Conservation (phyloP, 2,888 invertebrate species). For the Loripinus fragilis region DNA sequence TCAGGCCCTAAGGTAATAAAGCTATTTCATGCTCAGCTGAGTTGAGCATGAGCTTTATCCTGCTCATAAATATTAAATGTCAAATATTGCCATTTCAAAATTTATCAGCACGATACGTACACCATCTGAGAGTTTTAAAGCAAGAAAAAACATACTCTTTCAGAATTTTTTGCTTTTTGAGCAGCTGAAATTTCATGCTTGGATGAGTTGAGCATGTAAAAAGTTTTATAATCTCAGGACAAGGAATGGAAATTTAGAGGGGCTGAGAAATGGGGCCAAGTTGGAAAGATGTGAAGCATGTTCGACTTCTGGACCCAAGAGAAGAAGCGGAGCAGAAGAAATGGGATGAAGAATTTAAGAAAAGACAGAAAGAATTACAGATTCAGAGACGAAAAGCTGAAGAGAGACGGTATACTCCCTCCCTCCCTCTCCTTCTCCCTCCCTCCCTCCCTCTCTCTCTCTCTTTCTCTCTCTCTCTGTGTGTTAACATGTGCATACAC, state of each 20-base stretch:
- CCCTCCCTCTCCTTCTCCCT: background rate
- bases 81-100: too few relatives aligned
- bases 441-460: slow-evolving; percentile 22
- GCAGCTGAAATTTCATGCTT: too few relatives aligned
- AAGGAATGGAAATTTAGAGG: background rate
- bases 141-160: too few relatives aligned
- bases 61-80: too few relatives aligned
- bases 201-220: too few relatives aligned
- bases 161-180: too few relatives aligned
- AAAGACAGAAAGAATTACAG: slow-evolving; percentile 42
- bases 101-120: too few relatives aligned
- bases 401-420: slow-evolving; percentile 6
- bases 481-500: background rate
- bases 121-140: too few relatives aligned
- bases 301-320: slow-evolving; percentile 45
- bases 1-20: too few relatives aligned
- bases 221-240: too few relatives aligned
- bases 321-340: slow-evolving; percentile 53
- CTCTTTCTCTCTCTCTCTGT: slow-evolving; percentile 32
- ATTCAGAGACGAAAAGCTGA: slow-evolving; percentile 4
- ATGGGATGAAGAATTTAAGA: slow-evolving; percentile 60
- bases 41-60: too few relatives aligned
- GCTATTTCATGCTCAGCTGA: too few relatives aligned
- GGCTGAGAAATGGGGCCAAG: slow-evolving; percentile 21
- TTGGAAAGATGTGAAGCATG: slow-evolving; percentile 50